Base-by-base conservation (phyloP, 1,140 invertebrate genomes). In the Drosophila kepulauana region DNA sequence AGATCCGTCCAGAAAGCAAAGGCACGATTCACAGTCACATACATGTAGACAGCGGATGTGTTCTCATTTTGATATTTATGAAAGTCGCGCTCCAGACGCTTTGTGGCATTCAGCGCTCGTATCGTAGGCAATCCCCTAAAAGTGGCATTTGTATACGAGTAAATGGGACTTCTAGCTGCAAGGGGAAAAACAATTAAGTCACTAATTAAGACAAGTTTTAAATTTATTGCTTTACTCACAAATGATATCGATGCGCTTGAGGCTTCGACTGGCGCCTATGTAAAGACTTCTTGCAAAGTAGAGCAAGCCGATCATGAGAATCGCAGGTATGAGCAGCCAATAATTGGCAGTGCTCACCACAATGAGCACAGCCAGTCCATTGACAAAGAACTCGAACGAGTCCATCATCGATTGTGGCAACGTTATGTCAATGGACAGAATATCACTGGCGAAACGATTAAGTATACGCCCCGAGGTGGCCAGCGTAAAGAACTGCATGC, bases 401-500 rank as follows among this genome's bases (percentile, higher is more conserved):
- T 98, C 97, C 80, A 97, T 94, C 90, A 96, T 95, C 48, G 95
- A 93, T 78, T 94, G 94, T 49, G 97, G 97, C 56, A 99, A 93
- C 7, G 95, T 93, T 92, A 98, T 97, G 89, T 98, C 98, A n/a
- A 98, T 95, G 0, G 95, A 94, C 0, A 96, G 96, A 78, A 97
- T 95, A 84, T 98, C 97, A 92, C 97, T 97, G 1, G 97, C 97
- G 93, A 97, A 98, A 43, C 97, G 93, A 91, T 98, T 98, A 10
- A 98, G 93, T 58, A 98, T 97, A 4, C 97, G 93, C 5, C 96
- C 96, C 71, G 94, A 94, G 4, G 97, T 96, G 92, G 98, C 98
- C 6, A 95, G 96, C 77, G 98, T 97, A 92, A 99, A 99, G 93
- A 99, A 99, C 5, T 94, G 94, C 94, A 98, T 98, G 0, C 96